Evolutionary conservation across 2,113 vertebrate genomes (phyloP).

Genomic region (Rana temporaria): DNA sequence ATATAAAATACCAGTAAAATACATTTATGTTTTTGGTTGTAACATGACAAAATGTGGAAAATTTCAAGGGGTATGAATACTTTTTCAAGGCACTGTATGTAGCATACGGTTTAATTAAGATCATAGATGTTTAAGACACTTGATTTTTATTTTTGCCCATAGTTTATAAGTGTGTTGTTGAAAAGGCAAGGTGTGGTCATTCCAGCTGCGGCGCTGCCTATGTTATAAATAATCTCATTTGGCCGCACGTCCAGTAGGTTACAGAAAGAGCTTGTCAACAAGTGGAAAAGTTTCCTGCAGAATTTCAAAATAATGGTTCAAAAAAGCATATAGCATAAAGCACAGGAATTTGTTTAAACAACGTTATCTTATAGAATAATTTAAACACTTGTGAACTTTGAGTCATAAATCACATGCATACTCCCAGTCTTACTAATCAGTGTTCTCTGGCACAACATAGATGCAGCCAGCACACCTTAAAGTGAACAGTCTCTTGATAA

Average conservation of each 20-base stretch:
- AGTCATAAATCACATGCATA: constrained; percentile 41
- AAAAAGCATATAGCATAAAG: neutral
- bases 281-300: constrained; percentile 9
- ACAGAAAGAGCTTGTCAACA: constrained; percentile 2
- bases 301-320: constrained; percentile 28
- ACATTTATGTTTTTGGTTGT: no score
- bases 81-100: no score
- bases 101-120: no score
- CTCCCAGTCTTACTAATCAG: constrained; percentile 30
- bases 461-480: constrained; percentile 7
- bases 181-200: constrained; percentile 25
- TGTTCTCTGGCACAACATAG: neutral
- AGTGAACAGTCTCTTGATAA: constrained; percentile 2
- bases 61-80: no score
- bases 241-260: constrained; percentile 16
- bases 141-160: no score
- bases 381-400: constrained; percentile 22
- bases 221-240: constrained; percentile 48
- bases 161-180: neutral
- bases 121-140: no score
- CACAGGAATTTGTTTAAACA: constrained; percentile 36
- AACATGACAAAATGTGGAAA: no score
- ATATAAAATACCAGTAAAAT: no score
- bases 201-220: neutral
- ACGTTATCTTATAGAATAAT: constrained; percentile 33